Conservation (phyloP, 2,888 invertebrate species). For the Xanthostigma xanthostigma region DNA sequence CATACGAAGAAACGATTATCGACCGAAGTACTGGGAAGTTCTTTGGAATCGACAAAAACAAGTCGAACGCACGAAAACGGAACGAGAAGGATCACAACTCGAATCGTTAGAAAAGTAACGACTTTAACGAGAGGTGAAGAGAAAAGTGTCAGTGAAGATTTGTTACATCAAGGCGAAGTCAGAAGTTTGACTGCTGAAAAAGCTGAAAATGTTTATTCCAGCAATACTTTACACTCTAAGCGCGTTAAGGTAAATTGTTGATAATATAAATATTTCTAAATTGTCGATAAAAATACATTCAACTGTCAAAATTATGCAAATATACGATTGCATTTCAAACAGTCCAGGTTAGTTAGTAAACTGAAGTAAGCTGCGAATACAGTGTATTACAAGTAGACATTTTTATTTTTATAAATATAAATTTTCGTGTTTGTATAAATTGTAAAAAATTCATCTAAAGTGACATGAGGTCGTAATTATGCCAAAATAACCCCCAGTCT, state of each 20-base stretch:
- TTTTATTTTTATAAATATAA: no score
- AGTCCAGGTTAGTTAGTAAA: no score
- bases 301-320: no score
- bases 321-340: no score
- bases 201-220: slow-evolving; percentile 35
- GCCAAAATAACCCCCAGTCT: no score
- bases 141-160: slow-evolving; percentile 53
- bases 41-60: slow-evolving; percentile 70
- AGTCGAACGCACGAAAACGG: slow-evolving; percentile 66
- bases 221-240: slow-evolving; percentile 44
- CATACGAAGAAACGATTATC: slow-evolving; percentile 69
- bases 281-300: no score
- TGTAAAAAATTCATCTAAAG: no score
- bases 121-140: slow-evolving; percentile 79
- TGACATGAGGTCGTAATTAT: no score
- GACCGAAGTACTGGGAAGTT: slow-evolving; percentile 73
- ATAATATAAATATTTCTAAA: no score
- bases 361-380: no score
- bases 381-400: no score
- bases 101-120: slow-evolving; percentile 77
- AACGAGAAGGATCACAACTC: slow-evolving; percentile 68
- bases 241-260: slow-evolving; percentile 54
- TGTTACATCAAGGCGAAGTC: slow-evolving; percentile 39
- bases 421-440: no score
- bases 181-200: slow-evolving; percentile 35